Evolutionary conservation across 1,140 invertebrate species (phyloP).

Genomic region (Hyles vespertilio): DNA sequence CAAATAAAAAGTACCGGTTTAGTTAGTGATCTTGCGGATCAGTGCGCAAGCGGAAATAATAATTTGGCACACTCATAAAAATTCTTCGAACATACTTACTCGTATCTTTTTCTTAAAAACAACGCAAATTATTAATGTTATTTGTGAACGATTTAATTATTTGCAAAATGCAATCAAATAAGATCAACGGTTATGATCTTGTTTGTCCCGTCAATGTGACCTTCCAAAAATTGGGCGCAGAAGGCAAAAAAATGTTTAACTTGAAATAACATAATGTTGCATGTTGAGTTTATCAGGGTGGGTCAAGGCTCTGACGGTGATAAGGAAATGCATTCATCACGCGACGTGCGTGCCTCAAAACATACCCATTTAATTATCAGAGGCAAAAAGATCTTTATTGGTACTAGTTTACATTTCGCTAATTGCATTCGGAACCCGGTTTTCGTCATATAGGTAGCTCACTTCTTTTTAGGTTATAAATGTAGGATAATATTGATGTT

Average conservation of each 20-base stretch:
- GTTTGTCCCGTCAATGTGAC: slow-evolving; percentile 10
- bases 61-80: too few relatives aligned
- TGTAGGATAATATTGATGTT: too few relatives aligned
- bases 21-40: too few relatives aligned
- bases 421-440: slow-evolving; percentile 14
- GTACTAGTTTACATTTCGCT: slow-evolving; percentile 10
- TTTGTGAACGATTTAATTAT: too few relatives aligned
- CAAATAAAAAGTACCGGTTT: too few relatives aligned
- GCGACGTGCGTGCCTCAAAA: neutral
- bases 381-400: slow-evolving; percentile 1
- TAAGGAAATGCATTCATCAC: slow-evolving; percentile 19
- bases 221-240: slow-evolving; percentile 2
- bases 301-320: slow-evolving; percentile 24
- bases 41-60: too few relatives aligned
- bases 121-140: too few relatives aligned
- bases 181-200: neutral
- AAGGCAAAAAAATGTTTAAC: neutral
- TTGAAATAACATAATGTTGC: slow-evolving; percentile 3
- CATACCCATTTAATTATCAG: neutral
- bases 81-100: too few relatives aligned
- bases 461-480: too few relatives aligned
- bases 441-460: neutral
- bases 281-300: slow-evolving; percentile 23
- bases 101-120: too few relatives aligned
- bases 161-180: neutral